Percentiles rank a stretch among this genome's conserved stretches.
phyloP scores from a whole-genome alignment of 2,797 vertebrate genomes.

The Falco peregrinus region DNA sequence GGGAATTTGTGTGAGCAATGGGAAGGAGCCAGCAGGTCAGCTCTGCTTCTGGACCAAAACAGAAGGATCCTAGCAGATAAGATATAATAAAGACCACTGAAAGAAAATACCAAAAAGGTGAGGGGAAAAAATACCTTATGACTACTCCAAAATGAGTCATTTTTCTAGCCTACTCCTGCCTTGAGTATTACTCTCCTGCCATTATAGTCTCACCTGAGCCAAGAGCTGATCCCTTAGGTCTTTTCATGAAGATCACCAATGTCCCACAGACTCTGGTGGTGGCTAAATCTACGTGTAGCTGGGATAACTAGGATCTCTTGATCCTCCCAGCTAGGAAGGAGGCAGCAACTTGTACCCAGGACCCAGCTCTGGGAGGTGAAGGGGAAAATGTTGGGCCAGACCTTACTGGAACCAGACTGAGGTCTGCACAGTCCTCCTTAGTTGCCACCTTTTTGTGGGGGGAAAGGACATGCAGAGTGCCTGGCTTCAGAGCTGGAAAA shows the following conservation, averaged over 20 bases:
- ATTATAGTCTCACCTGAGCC: not conserved
- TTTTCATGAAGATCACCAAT: not conserved
- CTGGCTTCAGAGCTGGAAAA: not conserved
- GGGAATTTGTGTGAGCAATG: not conserved
- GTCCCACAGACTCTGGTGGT: not conserved
- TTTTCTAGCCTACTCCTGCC: not conserved
- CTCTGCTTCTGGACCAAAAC: not conserved
- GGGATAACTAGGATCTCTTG: not conserved
- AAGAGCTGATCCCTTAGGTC: not conserved
- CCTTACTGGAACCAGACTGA: not conserved
- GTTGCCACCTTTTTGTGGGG: not conserved
- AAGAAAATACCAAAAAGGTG: not conserved
- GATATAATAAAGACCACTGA: not conserved
- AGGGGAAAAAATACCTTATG: not conserved
- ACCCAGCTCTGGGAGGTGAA: not conserved
- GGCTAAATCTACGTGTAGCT: not conserved
- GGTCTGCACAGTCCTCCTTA: not conserved
- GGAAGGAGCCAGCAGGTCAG: not conserved
- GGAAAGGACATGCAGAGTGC: not conserved
- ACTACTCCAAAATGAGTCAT: not conserved
- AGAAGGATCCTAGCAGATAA: not conserved
- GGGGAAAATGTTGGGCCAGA: not conserved
- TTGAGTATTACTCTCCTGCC: not conserved
- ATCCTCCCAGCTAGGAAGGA: not conserved
- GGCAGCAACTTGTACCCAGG: not conserved